A percentile compares a stretch with the other conserved stretches of the same genome.
Conservation (phyloP, 2,888 invertebrate genomes). For the Hedychridium roseum region DNA sequence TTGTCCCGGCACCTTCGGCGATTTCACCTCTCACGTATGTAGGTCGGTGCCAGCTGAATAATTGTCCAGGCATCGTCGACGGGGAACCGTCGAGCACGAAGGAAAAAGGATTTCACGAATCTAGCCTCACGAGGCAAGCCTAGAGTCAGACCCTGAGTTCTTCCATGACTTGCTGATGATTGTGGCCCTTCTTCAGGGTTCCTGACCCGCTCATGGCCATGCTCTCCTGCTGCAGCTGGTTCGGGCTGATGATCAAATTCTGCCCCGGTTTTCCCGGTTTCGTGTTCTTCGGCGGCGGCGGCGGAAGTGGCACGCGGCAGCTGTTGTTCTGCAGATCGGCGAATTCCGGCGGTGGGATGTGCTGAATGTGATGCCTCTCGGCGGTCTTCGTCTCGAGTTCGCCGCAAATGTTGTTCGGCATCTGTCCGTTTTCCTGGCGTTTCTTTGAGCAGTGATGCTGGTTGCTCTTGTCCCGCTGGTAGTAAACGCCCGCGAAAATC, state of each 20-base stretch:
- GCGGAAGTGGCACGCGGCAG: slow-evolving; percentile 72
- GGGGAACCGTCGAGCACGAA: too few species aligned
- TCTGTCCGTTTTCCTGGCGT: slow-evolving; percentile 84
- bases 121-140: slow-evolving; percentile 21
- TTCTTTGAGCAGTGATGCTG: slow-evolving; percentile 67
- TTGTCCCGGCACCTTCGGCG: too few species aligned
- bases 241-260: slow-evolving; percentile 67
- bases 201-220: slow-evolving; percentile 77
- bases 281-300: slow-evolving; percentile 77
- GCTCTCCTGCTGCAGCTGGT: slow-evolving; percentile 76
- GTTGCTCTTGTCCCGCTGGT: slow-evolving; percentile 86
- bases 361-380: slow-evolving; percentile 82
- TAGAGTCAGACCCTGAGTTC: slow-evolving; percentile 83
- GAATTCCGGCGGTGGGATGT: slow-evolving; percentile 84
- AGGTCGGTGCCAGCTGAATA: too few species aligned
- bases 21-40: too few species aligned
- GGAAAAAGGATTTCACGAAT: too few species aligned
- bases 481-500: slow-evolving; percentile 94
- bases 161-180: slow-evolving; percentile 72
- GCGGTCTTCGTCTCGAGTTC: slow-evolving; percentile 78
- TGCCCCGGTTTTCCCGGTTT: slow-evolving; percentile 65
- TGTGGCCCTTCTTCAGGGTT: slow-evolving; percentile 73
- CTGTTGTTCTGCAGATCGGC: slow-evolving; percentile 80
- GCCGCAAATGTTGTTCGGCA: slow-evolving; percentile 90
- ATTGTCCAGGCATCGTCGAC: too few species aligned